A percentile compares a stretch with the other conserved stretches of the same genome.
phyloP scores from a whole-genome alignment of 1,140 invertebrate species.

The Matsumurasca onukii region DNA sequence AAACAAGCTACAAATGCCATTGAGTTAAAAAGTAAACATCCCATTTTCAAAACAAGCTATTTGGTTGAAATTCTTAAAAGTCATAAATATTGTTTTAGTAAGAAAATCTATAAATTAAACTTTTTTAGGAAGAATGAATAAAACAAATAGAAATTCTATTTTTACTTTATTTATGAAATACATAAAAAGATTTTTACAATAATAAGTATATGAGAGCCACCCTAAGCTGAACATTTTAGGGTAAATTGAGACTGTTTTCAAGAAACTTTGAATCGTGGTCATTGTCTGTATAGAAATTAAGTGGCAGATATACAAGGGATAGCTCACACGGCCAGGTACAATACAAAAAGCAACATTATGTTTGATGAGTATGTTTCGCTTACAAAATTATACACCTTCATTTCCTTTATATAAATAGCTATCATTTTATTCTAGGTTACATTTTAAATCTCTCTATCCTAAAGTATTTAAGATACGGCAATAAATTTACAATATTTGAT shows the following conservation, averaged over 20 bases:
- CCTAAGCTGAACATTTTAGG: too few relatives aligned
- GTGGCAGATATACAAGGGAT: too few relatives aligned
- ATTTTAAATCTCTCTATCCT: background rate
- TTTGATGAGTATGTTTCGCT: background rate
- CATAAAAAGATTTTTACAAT: slow-evolving; percentile 28
- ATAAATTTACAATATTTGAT: slow-evolving; percentile 1
- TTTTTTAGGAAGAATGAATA: background rate
- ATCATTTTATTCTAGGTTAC: background rate
- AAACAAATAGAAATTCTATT: background rate
- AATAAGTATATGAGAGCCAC: background rate
- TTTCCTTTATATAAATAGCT: slow-evolving; percentile 1
- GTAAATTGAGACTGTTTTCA: too few relatives aligned
- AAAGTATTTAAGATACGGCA: background rate
- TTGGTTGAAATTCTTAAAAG: too few relatives aligned
- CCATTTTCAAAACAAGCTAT: too few relatives aligned
- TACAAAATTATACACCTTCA: slow-evolving; percentile 21
- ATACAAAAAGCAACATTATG: slow-evolving; percentile 26
- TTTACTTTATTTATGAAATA: slow-evolving; percentile 14
- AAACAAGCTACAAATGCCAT: too few relatives aligned
- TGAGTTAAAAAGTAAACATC: too few relatives aligned
- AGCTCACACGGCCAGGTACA: background rate
- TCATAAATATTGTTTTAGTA: too few relatives aligned
- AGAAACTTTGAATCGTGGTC: too few relatives aligned
- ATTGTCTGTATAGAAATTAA: too few relatives aligned
- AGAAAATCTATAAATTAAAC: too few relatives aligned